Evolutionary conservation across 2,113 vertebrate species (phyloP).

Genomic region (Hirundichthys speculiger): DNA sequence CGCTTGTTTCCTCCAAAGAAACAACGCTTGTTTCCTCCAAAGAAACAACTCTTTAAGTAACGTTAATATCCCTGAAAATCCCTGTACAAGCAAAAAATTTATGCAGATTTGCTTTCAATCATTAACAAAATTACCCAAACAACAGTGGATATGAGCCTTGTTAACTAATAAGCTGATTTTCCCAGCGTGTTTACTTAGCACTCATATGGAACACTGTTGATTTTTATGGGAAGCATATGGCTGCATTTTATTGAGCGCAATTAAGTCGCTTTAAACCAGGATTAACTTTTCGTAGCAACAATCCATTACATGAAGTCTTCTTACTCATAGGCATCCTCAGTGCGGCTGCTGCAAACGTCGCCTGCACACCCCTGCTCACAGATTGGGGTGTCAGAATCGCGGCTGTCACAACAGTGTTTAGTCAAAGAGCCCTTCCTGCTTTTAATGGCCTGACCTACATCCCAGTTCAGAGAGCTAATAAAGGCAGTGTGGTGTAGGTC

Average conservation of each 20-base stretch:
- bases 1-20: conserved; percentile 13
- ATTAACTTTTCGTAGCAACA: conserved; percentile 67
- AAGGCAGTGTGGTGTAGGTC: conserved; percentile 95
- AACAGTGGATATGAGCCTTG: conserved; percentile 48
- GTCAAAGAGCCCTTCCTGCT: conserved; percentile 82
- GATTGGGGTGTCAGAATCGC: conserved; percentile 75
- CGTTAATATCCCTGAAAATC: conserved; percentile 6
- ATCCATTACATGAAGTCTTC: conserved; percentile 44
- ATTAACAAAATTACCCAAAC: conserved; percentile 43
- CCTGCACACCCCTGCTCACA: conserved; percentile 37
- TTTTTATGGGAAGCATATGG: conserved; percentile 72
- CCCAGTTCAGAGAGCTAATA: conserved; percentile 96
- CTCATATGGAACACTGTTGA: conserved; percentile 68
- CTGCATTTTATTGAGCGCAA: conserved; percentile 69
- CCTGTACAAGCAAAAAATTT: conserved; percentile 3
- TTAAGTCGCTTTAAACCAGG: conserved; percentile 71
- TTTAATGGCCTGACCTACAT: conserved; percentile 97
- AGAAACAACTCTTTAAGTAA: conserved; percentile 19
- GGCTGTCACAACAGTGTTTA: conserved; percentile 72
- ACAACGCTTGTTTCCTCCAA: background rate
- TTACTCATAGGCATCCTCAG: conserved; percentile 30
- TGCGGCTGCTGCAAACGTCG: conserved; percentile 39
- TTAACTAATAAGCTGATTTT: conserved; percentile 51
- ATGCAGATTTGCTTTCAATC: conserved; percentile 43
- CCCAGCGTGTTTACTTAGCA: conserved; percentile 65